A percentile compares a stretch with the other conserved stretches of the same genome.
These are phyloP conservation scores for Mus minutoides DNA, from an alignment of 2,797 vertebrate species.

Conservation along the genomic window DNA sequence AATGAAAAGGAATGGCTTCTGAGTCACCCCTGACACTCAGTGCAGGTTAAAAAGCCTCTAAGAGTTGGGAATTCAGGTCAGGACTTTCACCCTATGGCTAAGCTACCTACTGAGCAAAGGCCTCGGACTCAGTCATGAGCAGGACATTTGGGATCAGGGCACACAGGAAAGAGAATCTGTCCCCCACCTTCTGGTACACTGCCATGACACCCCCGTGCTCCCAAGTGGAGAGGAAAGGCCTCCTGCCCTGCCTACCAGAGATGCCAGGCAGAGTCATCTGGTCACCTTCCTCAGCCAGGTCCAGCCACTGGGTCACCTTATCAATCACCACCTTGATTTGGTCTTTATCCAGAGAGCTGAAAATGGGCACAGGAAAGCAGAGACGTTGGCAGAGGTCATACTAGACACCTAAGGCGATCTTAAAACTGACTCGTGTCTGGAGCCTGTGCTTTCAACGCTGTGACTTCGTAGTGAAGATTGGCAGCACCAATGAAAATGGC, in stretches of 20 bases:
- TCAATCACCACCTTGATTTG: conserved; percentile 86
- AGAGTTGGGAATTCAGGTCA: neutral
- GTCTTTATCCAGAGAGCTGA: conserved; percentile 80
- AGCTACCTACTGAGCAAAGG: fast-evolving
- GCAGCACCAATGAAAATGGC: neutral
- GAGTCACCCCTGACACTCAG: neutral
- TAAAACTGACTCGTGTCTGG: neutral
- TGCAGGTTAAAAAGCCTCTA: neutral
- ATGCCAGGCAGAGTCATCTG: conserved; percentile 85
- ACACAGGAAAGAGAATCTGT: neutral
- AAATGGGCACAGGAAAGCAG: neutral
- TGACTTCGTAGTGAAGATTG: neutral
- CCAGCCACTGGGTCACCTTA: conserved; percentile 86
- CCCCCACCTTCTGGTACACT: neutral
- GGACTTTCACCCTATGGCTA: neutral
- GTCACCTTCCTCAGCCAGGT: conserved; percentile 84
- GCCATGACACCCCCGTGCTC: neutral
- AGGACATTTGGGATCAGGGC: neutral
- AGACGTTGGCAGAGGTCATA: neutral
- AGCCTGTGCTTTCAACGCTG: neutral
- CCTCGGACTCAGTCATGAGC: neutral
- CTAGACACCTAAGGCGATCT: fast-evolving
- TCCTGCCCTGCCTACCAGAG: conserved; percentile 78
- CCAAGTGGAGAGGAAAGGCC: fast-evolving
- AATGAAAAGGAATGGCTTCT: neutral